These are phyloP conservation scores for Apocrypta bakeri DNA, from an alignment of 1,140 invertebrate species.

Conservation along the genomic window DNA sequence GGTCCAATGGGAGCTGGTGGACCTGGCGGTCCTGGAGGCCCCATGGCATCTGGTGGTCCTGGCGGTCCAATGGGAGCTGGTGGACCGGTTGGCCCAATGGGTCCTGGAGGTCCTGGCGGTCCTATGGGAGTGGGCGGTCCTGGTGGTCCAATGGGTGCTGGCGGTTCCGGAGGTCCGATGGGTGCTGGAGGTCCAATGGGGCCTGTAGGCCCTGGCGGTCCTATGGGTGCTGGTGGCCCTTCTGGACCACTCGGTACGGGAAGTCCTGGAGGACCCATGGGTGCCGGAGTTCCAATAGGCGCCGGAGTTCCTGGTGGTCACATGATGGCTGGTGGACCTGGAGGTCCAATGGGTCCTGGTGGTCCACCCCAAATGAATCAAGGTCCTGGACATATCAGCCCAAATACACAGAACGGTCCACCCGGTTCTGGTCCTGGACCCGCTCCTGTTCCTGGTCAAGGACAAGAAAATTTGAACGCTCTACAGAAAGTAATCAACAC, in stretches of 20 bases:
- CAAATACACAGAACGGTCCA: constrained; percentile 59
- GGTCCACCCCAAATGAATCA: constrained; percentile 49
- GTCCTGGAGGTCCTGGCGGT: neutral
- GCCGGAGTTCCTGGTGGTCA: constrained; percentile 24
- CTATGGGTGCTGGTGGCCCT: neutral
- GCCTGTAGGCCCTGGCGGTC: neutral
- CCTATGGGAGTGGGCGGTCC: neutral
- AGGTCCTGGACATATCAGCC: constrained; percentile 55
- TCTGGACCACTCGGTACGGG: neutral
- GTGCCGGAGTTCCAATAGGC: constrained; percentile 32
- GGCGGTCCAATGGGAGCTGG: constrained; percentile 54
- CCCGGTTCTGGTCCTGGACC: constrained; percentile 51
- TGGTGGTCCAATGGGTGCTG: constrained; percentile 6
- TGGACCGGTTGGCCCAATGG: constrained; percentile 43
- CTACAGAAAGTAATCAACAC: constrained; percentile 90
- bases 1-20: neutral
- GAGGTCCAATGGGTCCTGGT: constrained; percentile 25
- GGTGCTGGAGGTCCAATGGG: constrained; percentile 6
- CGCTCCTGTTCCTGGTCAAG: constrained; percentile 56
- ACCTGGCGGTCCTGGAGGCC: constrained; percentile 57
- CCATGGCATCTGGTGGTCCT: constrained; percentile 37
- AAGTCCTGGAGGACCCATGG: constrained; percentile 23
- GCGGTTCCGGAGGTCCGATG: constrained; percentile 13
- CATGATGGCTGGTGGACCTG: constrained; percentile 1
- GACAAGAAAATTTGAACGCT: constrained; percentile 87